phyloP scores from a whole-genome alignment of 2,113 vertebrate species.

The Rhinopomastus cyanomelas region DNA sequence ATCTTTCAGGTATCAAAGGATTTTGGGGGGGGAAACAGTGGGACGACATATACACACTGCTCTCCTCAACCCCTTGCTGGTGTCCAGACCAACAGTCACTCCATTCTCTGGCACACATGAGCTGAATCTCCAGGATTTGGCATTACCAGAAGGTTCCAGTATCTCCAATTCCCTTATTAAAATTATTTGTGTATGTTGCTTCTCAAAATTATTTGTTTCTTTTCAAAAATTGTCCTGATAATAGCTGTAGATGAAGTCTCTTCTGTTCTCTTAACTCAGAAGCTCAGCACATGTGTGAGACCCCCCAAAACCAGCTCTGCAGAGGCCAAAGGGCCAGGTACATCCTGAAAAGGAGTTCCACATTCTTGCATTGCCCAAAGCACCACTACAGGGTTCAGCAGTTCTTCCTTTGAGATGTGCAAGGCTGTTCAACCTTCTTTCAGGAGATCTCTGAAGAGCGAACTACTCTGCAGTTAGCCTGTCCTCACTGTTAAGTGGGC shows the following conservation, averaged over 20 bases:
- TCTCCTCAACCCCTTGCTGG: background rate
- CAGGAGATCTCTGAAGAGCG: background rate
- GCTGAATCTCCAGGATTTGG: background rate
- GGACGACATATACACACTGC: background rate
- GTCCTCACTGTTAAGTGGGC: background rate
- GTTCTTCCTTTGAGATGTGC: background rate
- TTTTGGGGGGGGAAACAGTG: fast-evolving
- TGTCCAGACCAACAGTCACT: background rate
- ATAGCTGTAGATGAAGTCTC: background rate
- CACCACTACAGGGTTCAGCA: background rate
- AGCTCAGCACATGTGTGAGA: background rate
- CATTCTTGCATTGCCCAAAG: background rate
- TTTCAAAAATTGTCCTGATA: background rate
- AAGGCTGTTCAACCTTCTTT: background rate
- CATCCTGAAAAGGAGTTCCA: fast-evolving
- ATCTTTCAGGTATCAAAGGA: background rate
- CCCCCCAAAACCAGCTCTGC: background rate
- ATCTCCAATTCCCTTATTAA: background rate
- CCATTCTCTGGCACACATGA: fast-evolving
- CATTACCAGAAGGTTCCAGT: background rate
- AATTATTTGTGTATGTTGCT: background rate
- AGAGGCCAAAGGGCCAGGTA: fast-evolving
- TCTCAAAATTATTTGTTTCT: background rate
- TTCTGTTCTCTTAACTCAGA: background rate
- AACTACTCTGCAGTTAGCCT: background rate